phyloP scores from a whole-genome alignment of 2,888 invertebrate genomes.

The Leptopilina myrica region DNA sequence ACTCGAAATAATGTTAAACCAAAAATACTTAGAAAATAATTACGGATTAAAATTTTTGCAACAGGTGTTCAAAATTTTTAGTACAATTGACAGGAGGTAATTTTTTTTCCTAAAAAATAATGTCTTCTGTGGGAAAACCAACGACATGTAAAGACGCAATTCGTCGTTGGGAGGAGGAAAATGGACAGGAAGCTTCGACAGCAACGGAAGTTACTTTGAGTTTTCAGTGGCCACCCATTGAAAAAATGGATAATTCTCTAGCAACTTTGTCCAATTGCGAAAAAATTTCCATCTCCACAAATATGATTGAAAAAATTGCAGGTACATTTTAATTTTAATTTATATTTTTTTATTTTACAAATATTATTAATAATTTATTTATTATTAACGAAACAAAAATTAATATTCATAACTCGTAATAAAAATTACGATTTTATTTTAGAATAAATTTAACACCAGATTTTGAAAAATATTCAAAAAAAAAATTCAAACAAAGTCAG shows the following conservation, averaged over 20 bases:
- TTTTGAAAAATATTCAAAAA: no score
- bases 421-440: no score
- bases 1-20: no score
- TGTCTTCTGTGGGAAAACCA: conserved; percentile 79
- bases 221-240: conserved; percentile 83
- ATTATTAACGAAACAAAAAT: no score
- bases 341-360: no score
- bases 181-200: conserved; percentile 81
- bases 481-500: no score
- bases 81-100: background rate
- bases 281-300: conserved; percentile 92
- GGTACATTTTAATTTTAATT: background rate
- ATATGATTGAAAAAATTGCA: conserved; percentile 89
- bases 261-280: conserved; percentile 86
- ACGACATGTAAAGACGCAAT: conserved; percentile 92
- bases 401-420: no score
- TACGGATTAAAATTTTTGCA: background rate
- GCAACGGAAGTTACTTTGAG: conserved; percentile 87
- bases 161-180: conserved; percentile 89
- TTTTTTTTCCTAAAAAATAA: background rate
- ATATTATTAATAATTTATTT: no score
- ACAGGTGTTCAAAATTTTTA: background rate
- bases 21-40: background rate
- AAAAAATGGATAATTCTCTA: conserved; percentile 94
- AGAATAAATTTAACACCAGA: no score